Base-by-base conservation (phyloP, 37 sponge, comb jelly and placozoan genomes). In the Agelas oroides region DNA sequence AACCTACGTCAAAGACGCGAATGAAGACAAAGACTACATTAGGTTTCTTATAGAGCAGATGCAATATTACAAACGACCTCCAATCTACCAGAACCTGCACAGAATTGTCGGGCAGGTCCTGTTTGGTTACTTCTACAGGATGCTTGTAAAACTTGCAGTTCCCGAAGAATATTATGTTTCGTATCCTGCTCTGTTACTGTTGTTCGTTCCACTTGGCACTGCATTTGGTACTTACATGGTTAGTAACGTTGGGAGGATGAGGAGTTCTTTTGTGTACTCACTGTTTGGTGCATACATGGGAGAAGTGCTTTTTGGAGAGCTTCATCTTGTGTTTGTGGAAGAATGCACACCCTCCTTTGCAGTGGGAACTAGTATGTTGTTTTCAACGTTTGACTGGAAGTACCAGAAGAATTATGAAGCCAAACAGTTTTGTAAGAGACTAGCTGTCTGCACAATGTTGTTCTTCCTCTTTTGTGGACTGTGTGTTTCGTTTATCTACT, bases 151-250 rank as follows among this genome's bases (percentile, higher is more conserved):
- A 5, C 37, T 1, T 18, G 85, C 92, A 35, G 75, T 92, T 21
- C 97, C 95, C 0, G 79, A 84, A 31, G 80, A 73, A 40, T 37
- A 74, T 30, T 35, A 72, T 28, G 15, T 21, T 1, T 59, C 15
- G 27, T 1, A 31, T 0, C 21, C 58, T 0, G 36, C 1, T 8
- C 13, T 87, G 46, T 38, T 80, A 6, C 32, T 41, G 2, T 11
- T 83, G 46, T 39, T 95, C 8, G 82, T 73, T 14, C 94, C 97
- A 28, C 77, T 96, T 28, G 97, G 97, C 19, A 67, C 74, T 34
- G 82, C 95, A 0, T 82, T 93, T 65, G 94, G 88, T 35, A 78
- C 91, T 16, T 97, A 89, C 77, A 85, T 86, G 59, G 92, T 97
- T 5, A 82, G 84, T 66, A 97, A 94, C 62, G 74, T 92, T 38